A percentile compares a stretch with the other conserved stretches of the same genome.
Evolutionary conservation across 2,888 invertebrate species (phyloP).

Genomic region (Sceliomorpha sp.): DNA sequence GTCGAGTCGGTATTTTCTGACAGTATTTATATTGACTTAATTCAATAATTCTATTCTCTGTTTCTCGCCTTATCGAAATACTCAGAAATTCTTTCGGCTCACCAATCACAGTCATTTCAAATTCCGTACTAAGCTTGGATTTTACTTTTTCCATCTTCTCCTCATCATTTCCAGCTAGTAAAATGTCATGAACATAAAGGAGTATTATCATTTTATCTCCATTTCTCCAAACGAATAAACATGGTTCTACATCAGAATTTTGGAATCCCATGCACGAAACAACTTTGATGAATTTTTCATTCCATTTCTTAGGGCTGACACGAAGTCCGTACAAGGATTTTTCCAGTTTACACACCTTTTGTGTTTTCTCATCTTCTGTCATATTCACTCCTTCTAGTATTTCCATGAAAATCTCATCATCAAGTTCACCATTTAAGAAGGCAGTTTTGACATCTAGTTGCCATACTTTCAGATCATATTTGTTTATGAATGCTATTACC

Average conservation of each 20-base stretch:
- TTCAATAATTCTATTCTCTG: slow-evolving; percentile 8
- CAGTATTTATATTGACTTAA: slow-evolving; percentile 34
- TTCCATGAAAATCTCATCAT: slow-evolving; percentile 24
- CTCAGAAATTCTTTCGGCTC: slow-evolving; percentile 24
- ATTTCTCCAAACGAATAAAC: slow-evolving; percentile 28
- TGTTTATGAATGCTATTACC: slow-evolving; percentile 24
- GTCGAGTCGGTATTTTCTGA: slow-evolving; percentile 22
- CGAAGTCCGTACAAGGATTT: slow-evolving; percentile 28
- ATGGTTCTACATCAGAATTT: slow-evolving; percentile 40
- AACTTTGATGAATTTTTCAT: slow-evolving; percentile 36
- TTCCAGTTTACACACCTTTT: slow-evolving; percentile 44
- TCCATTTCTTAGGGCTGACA: slow-evolving; percentile 39
- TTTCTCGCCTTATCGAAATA: slow-evolving; percentile 27
- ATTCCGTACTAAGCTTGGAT: slow-evolving; percentile 6
- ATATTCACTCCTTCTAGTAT: slow-evolving; percentile 14
- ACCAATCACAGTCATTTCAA: slow-evolving; percentile 21
- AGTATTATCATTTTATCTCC: slow-evolving; percentile 20
- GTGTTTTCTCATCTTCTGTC: slow-evolving; percentile 5
- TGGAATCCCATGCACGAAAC: slow-evolving; percentile 31
- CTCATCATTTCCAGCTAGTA: slow-evolving; percentile 23
- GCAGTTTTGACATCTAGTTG: slow-evolving; percentile 55
- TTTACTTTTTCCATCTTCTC: slow-evolving; percentile 37
- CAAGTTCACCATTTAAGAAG: slow-evolving; percentile 54
- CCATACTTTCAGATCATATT: slow-evolving; percentile 18
- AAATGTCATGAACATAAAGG: slow-evolving; percentile 18